Base-by-base conservation (phyloP, 2,888 invertebrate species). In the Sisyra terminalis region DNA sequence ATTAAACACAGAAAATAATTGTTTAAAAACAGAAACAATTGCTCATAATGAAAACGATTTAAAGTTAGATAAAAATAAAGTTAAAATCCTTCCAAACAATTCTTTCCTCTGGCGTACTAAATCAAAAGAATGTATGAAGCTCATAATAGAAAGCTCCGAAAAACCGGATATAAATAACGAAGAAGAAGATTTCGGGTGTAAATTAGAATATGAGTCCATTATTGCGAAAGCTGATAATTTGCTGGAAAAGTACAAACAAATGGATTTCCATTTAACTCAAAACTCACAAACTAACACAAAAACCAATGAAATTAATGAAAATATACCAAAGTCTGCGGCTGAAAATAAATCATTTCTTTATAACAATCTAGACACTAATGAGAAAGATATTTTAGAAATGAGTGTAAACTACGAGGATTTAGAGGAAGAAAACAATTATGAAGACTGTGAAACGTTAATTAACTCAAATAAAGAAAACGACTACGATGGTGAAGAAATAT, bases 61-160 rank as follows among this genome's bases (percentile, higher is more conserved):
- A 24, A 24, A 24, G 3, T 24, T 7, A 24, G 7, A 24, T 7
- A 24, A 24, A 24, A 24, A 24, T n/a, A 41, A 18, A 18, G n/a
- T 11, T 17, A 32, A 32, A 18, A 34, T 41, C 5, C 65, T 70
- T 50, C 77, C 78, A 2, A 78, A 78, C 52, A 69, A 67, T 48
- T 78, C 79, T 3, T 79, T 79, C 57, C 59, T 79, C 30, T 78
- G 75, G 70, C 67, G 73, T 44, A 57, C 66, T 46, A 72, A 58
- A 45, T 55, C 55, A 16, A 58, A 55, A 42, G 50, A 52, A 39
- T 43, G 37, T 2, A 32, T 43, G 13, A 37, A 24, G n/a, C 40
- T 16, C 2, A 29, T 17, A 10, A 24, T 40, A 30, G 11, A 40
- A 14, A 10, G 14, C 40, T 30, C 40, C 15, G 16, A 29, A 29